Evolutionary conservation across 2,113 vertebrate species (phyloP), one percentile per base, ranked within the genome.

Genomic region (Orientallactaga bullata): DNA sequence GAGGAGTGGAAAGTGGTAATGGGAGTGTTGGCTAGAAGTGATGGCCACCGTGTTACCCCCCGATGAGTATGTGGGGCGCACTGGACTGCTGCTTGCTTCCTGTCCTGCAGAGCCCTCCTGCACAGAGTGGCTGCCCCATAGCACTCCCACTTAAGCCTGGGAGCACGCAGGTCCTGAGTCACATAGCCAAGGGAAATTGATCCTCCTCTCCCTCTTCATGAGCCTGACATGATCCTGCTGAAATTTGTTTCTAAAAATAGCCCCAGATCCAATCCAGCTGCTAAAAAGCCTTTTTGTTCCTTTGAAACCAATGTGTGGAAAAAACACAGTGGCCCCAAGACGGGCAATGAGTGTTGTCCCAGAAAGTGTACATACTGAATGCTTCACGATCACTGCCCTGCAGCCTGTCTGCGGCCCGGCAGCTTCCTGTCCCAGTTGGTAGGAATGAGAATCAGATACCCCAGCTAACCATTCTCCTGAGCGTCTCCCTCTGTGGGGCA

Each of bases 191-290:
- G 55, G 58, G 77, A 89, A 77, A 71, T 18, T n/a, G 89, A 73
- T 80, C 81, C 47, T 66, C 61, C n/a, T 65, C 51, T 85, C 71
- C 72, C 30, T 76, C n/a, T 79, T 61, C 30, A 26, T 5, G 20
- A 89, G 68, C 90, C 26, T 61, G 83, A 88, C 87, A 61, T 63
- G 84, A 79, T 55, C 89, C 94, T 85, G 79, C 90, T 94, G 93
- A 90, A 88, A 84, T 86, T 85, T 66, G 32, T 63, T 92, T 76
- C 86, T 93, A 96, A 96, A 96, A 96, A 97, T 96, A 97, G 73
- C 37, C 2, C 74, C 68, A 42, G 92, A 93, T 61, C 90, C 89
- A 81, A 37, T 92, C 95, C 92, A 90, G 83, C 92, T 92, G 83
- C 92, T 95, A 79, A 95, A 96, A 94, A 96, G 79, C 85, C 66